Conservation (phyloP, 2,888 invertebrate genomes). For the Teinopalpus imperialis region DNA sequence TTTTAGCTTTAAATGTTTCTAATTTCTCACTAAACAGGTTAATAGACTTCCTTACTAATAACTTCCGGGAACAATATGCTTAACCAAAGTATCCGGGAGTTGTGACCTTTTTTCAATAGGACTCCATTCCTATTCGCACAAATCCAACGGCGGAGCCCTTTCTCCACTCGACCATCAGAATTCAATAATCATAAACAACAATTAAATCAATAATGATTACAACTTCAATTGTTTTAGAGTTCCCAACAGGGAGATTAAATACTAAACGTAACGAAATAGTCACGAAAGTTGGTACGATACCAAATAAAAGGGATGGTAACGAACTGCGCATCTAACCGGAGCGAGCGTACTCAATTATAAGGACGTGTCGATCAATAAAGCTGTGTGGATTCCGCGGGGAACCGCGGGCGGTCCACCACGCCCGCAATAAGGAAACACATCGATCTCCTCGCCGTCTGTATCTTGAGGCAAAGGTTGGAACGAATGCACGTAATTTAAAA, state of each 20-base stretch:
- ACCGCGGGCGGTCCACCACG: slow-evolving; percentile 29
- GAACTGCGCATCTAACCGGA: slow-evolving; percentile 19
- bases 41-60: too few species aligned
- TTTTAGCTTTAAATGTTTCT: too few species aligned
- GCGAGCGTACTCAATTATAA: slow-evolving; percentile 31
- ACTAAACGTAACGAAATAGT: slow-evolving; percentile 7
- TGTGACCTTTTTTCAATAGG: too few species aligned
- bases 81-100: too few species aligned
- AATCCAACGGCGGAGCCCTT: too few species aligned
- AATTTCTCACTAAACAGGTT: too few species aligned
- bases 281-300: slow-evolving; percentile 10
- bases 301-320: slow-evolving; percentile 12
- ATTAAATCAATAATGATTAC: slow-evolving; percentile 10
- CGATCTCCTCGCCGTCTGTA: slow-evolving; percentile 25
- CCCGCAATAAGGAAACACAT: slow-evolving; percentile 31
- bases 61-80: too few species aligned
- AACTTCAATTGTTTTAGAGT: slow-evolving; percentile 3
- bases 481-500: not conserved
- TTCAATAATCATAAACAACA: slow-evolving; percentile 12
- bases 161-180: slow-evolving; percentile 5
- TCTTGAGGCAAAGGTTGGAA: slow-evolving; percentile 1
- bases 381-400: slow-evolving; percentile 26
- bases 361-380: slow-evolving; percentile 31
- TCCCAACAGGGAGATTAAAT: slow-evolving; percentile 17
- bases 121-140: too few species aligned